Evolutionary conservation across 2,797 vertebrate genomes (phyloP), one percentile per base, ranked within the genome.

Genomic region (Eospalax fontanierii): DNA sequence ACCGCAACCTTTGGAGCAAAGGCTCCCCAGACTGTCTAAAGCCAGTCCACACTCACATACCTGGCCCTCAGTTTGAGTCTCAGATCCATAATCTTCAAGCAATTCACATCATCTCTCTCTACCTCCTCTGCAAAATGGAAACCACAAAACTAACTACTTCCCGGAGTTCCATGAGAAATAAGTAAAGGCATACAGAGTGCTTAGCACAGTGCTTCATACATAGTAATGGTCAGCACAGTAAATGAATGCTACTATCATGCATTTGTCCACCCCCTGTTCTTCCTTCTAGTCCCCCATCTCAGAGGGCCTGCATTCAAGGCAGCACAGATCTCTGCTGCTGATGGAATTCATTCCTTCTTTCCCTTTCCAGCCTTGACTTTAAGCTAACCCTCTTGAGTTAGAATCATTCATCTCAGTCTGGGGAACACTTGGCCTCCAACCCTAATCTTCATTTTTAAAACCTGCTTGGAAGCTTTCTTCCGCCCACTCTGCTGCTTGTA

Each of bases 91-190:
- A 76, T 65, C 87, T 65, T 91, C 63, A 40, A 63, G 11, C 19
- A 70, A 43, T 61, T 96, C 75, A 90, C 70, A 91, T 87, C 33
- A 57, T 86, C 40, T 88, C 78, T 83, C 71, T 82, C 73, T 74
- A 73, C 59, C 40, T 90, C 38, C 46, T 70, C 30, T 87, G 35
- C 78, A 87, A 94, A 80, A 87, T 78, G 22, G 73, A 91, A 95
- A 89, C 57, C 78, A 87, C 81, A 86, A 22, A 2, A 54, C 33
- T 40, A 21, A 26, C 61, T 63, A 66, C 46, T 81, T 95, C 63
- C 26, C 18, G 66, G 40, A 28, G 40, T 81, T 96, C 59, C 91
- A 12, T 65, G 35, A 95, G 90, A 95, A 91, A 38, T 85, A 82
- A 83, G 38, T 76, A 57, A 83, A 87, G 61, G 57, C 9, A 28